Conservation (phyloP, 2,797 vertebrate genomes). For the Gallinago stenura region DNA sequence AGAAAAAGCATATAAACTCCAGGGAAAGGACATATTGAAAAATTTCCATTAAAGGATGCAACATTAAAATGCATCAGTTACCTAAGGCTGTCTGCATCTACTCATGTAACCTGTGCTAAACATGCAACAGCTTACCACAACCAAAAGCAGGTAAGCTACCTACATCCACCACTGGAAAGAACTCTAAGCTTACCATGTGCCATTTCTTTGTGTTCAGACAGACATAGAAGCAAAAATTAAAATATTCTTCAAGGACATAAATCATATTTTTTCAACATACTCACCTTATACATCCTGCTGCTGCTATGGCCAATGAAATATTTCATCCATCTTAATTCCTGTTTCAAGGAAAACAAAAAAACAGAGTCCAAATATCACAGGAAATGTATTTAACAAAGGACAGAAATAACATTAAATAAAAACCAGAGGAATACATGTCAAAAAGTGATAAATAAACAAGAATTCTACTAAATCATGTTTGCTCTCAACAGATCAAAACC, state of each 20-base stretch:
- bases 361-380: background rate
- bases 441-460: background rate
- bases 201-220: background rate
- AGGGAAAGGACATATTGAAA: background rate
- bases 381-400: background rate
- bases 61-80: background rate
- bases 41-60: background rate
- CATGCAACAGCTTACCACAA: background rate
- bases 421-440: background rate
- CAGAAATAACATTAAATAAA: background rate
- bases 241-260: background rate
- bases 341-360: background rate
- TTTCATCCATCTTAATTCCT: slow-evolving; percentile 15
- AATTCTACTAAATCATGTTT: background rate
- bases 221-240: background rate
- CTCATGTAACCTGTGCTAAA: background rate
- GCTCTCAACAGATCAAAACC: background rate
- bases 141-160: fast-evolving
- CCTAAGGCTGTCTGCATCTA: background rate
- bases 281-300: slow-evolving; percentile 1
- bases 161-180: background rate
- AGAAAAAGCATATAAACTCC: background rate
- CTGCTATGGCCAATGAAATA: background rate
- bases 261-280: background rate
- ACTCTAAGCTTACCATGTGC: background rate